Conservation (phyloP, 2,797 vertebrate species). For the Ispidina lecontei region DNA sequence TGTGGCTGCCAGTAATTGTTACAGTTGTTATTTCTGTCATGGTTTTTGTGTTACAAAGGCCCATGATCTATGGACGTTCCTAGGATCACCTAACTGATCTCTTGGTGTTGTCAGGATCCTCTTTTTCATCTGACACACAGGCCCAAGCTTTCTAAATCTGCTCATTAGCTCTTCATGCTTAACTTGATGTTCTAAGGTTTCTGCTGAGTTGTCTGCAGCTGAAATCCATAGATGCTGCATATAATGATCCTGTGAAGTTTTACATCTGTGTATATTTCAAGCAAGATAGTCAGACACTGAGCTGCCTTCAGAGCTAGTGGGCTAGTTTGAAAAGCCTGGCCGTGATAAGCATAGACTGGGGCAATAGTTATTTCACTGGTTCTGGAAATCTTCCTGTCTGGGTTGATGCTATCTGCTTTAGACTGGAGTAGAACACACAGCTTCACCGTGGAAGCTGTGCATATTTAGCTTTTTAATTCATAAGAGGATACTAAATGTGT, state of each 20-base stretch:
- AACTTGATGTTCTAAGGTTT: not conserved
- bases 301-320: not conserved
- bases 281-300: not conserved
- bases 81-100: not conserved
- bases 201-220: not conserved
- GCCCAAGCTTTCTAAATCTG: not conserved
- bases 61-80: not conserved
- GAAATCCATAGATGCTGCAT: not conserved
- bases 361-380: not conserved
- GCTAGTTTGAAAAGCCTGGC: not conserved
- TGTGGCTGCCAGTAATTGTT: not conserved
- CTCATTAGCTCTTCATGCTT: not conserved
- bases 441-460: not conserved
- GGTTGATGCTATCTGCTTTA: not conserved
- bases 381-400: not conserved
- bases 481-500: not conserved
- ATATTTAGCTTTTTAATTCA: not conserved
- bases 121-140: not conserved
- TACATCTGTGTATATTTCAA: rapidly evolving
- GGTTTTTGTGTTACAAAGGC: not conserved
- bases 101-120: not conserved
- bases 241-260: not conserved
- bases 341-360: not conserved
- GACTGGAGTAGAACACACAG: not conserved
- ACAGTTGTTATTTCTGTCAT: not conserved